A percentile compares a stretch with the other conserved stretches of the same genome.
These are phyloP conservation scores for Drosophila funebris DNA, from an alignment of 1,140 invertebrate genomes.

Conservation along the genomic window DNA sequence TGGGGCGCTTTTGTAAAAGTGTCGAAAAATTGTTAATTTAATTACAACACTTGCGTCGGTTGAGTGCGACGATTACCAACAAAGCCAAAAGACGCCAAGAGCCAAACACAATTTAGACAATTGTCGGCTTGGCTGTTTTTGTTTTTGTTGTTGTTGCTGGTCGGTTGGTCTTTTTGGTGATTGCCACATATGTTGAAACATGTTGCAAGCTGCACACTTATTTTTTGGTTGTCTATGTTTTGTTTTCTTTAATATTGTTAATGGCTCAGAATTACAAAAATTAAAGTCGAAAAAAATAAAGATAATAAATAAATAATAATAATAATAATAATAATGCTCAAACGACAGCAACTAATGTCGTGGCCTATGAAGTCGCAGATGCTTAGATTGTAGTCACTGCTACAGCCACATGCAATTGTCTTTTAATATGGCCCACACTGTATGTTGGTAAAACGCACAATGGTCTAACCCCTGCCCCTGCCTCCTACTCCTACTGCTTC, in stretches of 20 bases:
- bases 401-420: conserved; percentile 53
- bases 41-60: conserved; percentile 78
- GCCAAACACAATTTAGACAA: conserved; percentile 69
- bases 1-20: conserved; percentile 61
- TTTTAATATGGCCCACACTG: conserved; percentile 51
- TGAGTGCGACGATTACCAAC: conserved; percentile 79
- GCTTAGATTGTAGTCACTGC: conserved; percentile 50
- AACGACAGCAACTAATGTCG: conserved; percentile 40
- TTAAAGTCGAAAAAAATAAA: conserved; percentile 18
- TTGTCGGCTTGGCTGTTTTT: conserved; percentile 47
- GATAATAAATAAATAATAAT: conserved; percentile 38
- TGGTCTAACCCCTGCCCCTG: conserved; percentile 40
- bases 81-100: conserved; percentile 45
- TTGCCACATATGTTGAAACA: conserved; percentile 69
- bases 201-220: conserved; percentile 61
- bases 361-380: conserved; percentile 46
- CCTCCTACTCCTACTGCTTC: neutral
- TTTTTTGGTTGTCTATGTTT: conserved; percentile 24
- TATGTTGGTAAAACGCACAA: conserved; percentile 61
- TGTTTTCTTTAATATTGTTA: conserved; percentile 28
- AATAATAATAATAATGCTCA: conserved; percentile 29
- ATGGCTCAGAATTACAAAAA: conserved; percentile 41
- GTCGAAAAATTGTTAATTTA: conserved; percentile 77
- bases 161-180: conserved; percentile 36
- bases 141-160: conserved; percentile 21